Conservation (phyloP, 1,140 invertebrate genomes). For the Drosophila arawakana region DNA sequence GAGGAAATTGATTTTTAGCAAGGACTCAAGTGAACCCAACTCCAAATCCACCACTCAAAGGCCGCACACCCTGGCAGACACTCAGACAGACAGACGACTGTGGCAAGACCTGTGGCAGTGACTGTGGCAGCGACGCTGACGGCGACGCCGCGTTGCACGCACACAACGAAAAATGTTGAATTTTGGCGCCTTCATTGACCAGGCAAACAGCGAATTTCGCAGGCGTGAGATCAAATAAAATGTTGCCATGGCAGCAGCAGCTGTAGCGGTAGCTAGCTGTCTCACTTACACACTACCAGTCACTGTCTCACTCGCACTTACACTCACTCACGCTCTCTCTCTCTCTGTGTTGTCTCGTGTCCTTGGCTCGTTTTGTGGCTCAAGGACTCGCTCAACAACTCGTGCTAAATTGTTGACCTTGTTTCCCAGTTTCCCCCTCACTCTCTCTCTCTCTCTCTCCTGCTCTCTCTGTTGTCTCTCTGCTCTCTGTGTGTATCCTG, state of each 20-base stretch:
- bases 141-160: constrained; percentile 58
- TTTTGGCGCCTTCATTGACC: constrained; percentile 80
- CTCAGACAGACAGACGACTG: background rate
- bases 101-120: constrained; percentile 14
- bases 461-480: constrained; percentile 12
- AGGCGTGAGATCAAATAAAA: background rate
- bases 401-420: constrained; percentile 60
- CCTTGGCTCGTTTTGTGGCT: constrained; percentile 44
- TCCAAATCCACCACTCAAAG: constrained; percentile 45
- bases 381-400: constrained; percentile 54
- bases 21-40: constrained; percentile 27
- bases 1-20: background rate
- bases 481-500: constrained; percentile 24
- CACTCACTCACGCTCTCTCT: background rate
- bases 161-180: constrained; percentile 81
- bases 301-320: constrained; percentile 2
- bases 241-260: constrained; percentile 32
- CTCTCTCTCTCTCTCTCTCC: constrained; percentile 4
- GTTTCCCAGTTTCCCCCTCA: constrained; percentile 27
- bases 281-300: background rate
- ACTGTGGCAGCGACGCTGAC: constrained; percentile 2
- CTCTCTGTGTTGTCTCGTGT: constrained; percentile 13
- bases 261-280: constrained; percentile 1
- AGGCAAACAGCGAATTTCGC: constrained; percentile 61
- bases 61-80: background rate